Evolutionary conservation across 2,797 vertebrate species (phyloP).

Genomic region (Tragelaphus oryx): DNA sequence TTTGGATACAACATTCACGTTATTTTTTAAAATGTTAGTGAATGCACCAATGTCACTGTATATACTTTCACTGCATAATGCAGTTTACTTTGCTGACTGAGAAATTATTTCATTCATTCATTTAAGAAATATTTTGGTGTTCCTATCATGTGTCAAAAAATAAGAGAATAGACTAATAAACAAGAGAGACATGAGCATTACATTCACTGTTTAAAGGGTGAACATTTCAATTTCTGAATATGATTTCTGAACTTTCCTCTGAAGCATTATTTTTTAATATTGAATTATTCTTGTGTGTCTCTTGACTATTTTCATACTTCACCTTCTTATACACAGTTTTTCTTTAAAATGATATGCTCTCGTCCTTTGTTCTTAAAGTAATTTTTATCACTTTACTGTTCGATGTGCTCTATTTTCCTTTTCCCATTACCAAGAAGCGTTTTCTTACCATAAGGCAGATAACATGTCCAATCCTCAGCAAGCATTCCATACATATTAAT

Average conservation of each 20-base stretch:
- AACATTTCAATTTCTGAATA: not conserved
- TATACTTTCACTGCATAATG: not conserved
- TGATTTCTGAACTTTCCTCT: slow-evolving; percentile 14
- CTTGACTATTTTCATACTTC: not conserved
- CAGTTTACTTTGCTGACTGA: not conserved
- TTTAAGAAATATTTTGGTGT: not conserved
- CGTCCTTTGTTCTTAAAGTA: not conserved
- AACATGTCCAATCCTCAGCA: not conserved
- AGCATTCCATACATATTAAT: not conserved
- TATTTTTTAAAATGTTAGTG: not conserved
- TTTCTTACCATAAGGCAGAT: not conserved
- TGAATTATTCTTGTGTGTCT: not conserved
- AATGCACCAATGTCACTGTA: not conserved
- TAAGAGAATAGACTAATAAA: not conserved
- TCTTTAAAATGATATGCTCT: not conserved
- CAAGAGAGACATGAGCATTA: not conserved
- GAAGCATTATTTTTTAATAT: not conserved
- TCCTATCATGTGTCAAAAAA: not conserved
- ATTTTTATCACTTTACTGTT: not conserved
- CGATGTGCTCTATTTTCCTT: not conserved
- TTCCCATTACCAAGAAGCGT: not conserved
- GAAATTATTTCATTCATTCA: not conserved
- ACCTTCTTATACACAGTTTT: not conserved
- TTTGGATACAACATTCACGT: not conserved
- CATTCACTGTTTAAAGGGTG: not conserved